phyloP scores from a whole-genome alignment of 1,140 invertebrate species.

The Hycleus cichorii region DNA sequence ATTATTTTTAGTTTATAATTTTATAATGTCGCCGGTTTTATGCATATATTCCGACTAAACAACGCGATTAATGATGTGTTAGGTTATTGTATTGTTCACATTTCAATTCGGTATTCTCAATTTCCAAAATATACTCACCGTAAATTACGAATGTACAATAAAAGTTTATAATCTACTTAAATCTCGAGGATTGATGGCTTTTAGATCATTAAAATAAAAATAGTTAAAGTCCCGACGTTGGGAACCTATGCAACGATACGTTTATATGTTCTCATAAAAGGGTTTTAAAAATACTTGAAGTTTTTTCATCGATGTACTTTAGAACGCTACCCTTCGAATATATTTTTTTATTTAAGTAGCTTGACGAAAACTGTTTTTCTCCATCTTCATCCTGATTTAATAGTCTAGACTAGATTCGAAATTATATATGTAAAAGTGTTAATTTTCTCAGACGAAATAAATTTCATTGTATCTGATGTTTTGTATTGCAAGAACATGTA shows the following conservation, averaged over 20 bases:
- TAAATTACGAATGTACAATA: no score
- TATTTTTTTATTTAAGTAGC: conserved; percentile 1
- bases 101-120: no score
- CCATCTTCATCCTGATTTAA: conserved; percentile 2
- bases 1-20: no score
- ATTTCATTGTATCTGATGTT: no score
- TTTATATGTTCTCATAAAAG: conserved; percentile 4
- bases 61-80: no score
- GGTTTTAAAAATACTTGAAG: neutral
- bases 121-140: no score
- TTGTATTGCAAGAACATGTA: neutral
- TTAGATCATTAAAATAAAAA: conserved; percentile 9
- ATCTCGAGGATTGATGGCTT: conserved; percentile 6
- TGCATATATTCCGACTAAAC: no score
- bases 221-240: neutral
- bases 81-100: no score
- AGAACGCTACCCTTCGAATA: conserved; percentile 1
- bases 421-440: neutral
- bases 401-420: neutral
- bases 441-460: neutral
- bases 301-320: neutral
- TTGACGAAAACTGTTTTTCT: neutral
- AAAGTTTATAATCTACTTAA: no score
- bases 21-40: no score
- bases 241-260: conserved; percentile 5